These are phyloP conservation scores for Anguilla anguilla DNA, from an alignment of 2,797 vertebrate genomes.

Conservation along the genomic window DNA sequence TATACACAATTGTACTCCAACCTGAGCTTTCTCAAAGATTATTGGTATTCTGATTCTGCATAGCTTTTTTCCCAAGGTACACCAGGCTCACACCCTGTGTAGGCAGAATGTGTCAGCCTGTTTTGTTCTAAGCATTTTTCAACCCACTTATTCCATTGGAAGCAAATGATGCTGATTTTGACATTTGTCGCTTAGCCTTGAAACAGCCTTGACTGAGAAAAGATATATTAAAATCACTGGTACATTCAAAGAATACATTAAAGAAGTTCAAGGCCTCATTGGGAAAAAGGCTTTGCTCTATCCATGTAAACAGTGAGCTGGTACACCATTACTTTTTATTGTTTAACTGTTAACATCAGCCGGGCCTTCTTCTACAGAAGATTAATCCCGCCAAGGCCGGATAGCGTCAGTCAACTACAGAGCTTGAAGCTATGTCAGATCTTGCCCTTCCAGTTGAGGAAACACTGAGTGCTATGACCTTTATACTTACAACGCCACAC, in stretches of 20 bases:
- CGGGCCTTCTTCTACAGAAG: not conserved
- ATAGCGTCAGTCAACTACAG: not conserved
- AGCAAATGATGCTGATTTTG: not conserved
- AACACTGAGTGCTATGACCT: too few relatives aligned
- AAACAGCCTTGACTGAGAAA: not conserved
- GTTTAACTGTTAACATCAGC: not conserved
- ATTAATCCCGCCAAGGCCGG: not conserved
- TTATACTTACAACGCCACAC: too few relatives aligned
- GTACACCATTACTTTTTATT: not conserved
- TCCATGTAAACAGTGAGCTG: not conserved
- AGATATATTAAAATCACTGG: not conserved
- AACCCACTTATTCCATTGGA: not conserved
- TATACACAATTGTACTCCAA: constrained; percentile 47
- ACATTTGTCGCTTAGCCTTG: not conserved
- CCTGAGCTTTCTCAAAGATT: not conserved
- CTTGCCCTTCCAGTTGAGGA: not conserved
- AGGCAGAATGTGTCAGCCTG: not conserved
- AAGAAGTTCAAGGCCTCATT: not conserved
- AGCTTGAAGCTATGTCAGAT: not conserved
- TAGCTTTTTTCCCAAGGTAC: not conserved
- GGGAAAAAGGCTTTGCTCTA: not conserved
- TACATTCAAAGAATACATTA: not conserved
- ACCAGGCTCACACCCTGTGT: not conserved
- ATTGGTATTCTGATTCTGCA: not conserved
- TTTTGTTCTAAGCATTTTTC: not conserved